Conservation (phyloP, 2,113 vertebrate species). For the Heliornis fulica region DNA sequence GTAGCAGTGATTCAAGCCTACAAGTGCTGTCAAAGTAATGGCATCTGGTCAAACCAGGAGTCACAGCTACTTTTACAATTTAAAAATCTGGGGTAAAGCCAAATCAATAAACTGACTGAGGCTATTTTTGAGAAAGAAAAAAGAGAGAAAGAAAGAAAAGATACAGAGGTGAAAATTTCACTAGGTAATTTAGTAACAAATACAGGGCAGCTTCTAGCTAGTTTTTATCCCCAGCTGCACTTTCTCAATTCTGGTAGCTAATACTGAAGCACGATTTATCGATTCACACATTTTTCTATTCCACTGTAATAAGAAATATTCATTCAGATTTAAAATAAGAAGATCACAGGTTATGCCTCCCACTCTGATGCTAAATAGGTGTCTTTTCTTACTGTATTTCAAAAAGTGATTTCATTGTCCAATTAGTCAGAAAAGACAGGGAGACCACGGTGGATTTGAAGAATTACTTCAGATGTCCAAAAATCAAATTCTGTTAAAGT, state of each 20-base stretch:
- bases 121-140: constrained; percentile 31
- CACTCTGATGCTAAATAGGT: not conserved
- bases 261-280: not conserved
- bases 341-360: not conserved
- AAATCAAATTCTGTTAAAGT: not conserved
- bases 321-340: not conserved
- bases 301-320: not conserved
- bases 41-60: not conserved
- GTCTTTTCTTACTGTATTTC: not conserved
- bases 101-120: constrained; percentile 49
- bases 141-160: not conserved
- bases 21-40: not conserved
- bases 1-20: not conserved
- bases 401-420: not conserved
- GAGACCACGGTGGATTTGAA: not conserved
- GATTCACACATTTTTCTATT: not conserved
- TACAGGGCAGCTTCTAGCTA: not conserved
- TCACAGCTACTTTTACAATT: constrained; percentile 4
- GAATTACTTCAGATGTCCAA: not conserved
- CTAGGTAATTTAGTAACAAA: not conserved
- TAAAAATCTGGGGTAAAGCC: constrained; percentile 30
- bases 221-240: not conserved
- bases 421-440: not conserved
- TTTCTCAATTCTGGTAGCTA: not conserved
- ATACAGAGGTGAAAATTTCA: constrained; percentile 21